Percentiles rank a stretch among this genome's conserved stretches.
phyloP scores from a whole-genome alignment of 2,113 vertebrate species.

The Galbula dea region DNA sequence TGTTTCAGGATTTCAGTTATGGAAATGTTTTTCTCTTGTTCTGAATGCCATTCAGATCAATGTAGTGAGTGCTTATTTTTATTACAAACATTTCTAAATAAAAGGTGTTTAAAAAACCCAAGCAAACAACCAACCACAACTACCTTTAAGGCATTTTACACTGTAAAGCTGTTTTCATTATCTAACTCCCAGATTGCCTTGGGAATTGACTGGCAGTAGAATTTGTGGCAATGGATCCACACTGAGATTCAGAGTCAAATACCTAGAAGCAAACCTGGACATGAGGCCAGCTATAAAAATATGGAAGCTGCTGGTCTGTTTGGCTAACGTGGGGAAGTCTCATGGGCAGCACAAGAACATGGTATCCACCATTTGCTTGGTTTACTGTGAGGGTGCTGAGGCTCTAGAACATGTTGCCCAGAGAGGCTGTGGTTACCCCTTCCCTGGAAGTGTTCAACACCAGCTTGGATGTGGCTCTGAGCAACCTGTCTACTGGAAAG shows the following conservation, averaged over 20 bases:
- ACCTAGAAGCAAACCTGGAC: not conserved
- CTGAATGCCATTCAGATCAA: not conserved
- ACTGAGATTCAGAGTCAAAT: not conserved
- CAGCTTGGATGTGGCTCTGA: not conserved
- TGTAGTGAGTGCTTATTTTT: not conserved
- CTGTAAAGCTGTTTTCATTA: not conserved
- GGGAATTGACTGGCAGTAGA: not conserved
- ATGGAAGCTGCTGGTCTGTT: fast-evolving
- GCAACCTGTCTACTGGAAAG: not conserved
- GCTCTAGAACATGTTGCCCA: not conserved
- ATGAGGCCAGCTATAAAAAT: not conserved
- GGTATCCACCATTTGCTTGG: fast-evolving
- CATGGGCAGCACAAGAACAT: not conserved
- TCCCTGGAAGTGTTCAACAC: not conserved
- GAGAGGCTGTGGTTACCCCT: not conserved
- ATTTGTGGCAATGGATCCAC: not conserved
- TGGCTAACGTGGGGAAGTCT: fast-evolving
- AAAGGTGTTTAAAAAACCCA: not conserved
- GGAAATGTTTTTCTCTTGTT: not conserved
- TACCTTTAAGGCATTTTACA: not conserved
- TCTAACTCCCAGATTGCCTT: not conserved
- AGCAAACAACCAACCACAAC: not conserved
- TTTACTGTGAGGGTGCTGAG: not conserved
- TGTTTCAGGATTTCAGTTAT: not conserved
- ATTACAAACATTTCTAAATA: not conserved